A percentile compares a stretch with the other conserved stretches of the same genome.
phyloP scores from a whole-genome alignment of 1,140 invertebrate genomes.

The Plutomurus gul region DNA sequence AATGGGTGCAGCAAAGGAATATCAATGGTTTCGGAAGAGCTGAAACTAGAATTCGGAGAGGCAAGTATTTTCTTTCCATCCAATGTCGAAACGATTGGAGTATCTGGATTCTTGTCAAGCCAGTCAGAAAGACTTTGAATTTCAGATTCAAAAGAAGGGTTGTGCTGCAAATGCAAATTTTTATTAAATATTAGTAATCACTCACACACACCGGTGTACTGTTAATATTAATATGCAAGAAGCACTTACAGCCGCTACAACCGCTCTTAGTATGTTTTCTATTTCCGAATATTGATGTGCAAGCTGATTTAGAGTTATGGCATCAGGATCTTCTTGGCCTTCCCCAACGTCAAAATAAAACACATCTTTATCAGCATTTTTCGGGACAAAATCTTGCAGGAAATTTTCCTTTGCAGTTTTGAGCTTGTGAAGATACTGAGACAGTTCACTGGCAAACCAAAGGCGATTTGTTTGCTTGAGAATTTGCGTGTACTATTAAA shows the following conservation, averaged over 20 bases:
- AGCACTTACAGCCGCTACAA: conserved; percentile 32
- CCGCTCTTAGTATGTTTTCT: conserved; percentile 40
- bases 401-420: conserved; percentile 50
- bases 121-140: neutral
- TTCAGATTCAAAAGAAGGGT: neutral
- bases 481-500: conserved; percentile 51
- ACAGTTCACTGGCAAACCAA: conserved; percentile 53
- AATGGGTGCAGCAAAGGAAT: conserved; percentile 50
- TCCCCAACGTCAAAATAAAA: neutral
- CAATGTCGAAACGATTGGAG: neutral
- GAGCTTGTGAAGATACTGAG: conserved; percentile 45
- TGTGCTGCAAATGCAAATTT: neutral
- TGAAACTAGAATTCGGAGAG: neutral
- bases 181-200: neutral
- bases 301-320: conserved; percentile 47
- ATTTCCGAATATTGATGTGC: conserved; percentile 53
- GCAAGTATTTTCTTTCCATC: neutral
- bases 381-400: conserved; percentile 37
- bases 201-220: no score
- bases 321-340: conserved; percentile 31
- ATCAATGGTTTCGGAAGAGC: neutral
- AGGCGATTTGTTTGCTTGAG: conserved; percentile 53
- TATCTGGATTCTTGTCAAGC: neutral
- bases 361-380: conserved; percentile 11
- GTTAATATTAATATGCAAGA: neutral